phyloP scores from a whole-genome alignment of 1,140 invertebrate genomes.

The Adelges cooleyi region DNA sequence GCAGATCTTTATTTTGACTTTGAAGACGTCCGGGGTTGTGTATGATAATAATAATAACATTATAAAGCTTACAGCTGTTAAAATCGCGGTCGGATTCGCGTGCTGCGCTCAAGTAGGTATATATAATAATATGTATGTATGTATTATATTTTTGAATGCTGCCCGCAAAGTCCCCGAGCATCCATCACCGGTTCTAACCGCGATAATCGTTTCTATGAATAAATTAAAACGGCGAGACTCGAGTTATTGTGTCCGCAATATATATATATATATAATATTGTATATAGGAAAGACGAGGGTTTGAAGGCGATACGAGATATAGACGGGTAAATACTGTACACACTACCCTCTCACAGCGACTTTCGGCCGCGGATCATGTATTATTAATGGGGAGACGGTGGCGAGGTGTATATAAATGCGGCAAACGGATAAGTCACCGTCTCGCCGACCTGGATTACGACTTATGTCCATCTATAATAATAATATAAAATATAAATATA shows the following conservation, averaged over 20 bases:
- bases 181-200: background rate
- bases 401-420: background rate
- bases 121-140: too few relatives aligned
- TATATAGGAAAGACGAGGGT: background rate
- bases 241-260: background rate
- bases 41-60: too few relatives aligned
- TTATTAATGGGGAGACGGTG: conserved; percentile 9
- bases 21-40: background rate
- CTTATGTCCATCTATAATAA: too few relatives aligned
- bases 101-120: background rate
- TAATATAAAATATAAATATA: background rate
- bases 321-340: background rate
- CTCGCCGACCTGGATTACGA: background rate
- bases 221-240: conserved; percentile 24
- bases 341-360: background rate
- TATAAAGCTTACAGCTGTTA: too few relatives aligned
- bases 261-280: too few relatives aligned
- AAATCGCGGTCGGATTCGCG: background rate
- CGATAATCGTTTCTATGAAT: conserved; percentile 28
- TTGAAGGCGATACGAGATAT: background rate
- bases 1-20: conserved; percentile 8
- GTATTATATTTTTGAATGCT: background rate
- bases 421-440: background rate
- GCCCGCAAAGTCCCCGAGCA: conserved; percentile 8
- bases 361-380: conserved; percentile 3